Evolutionary conservation across 2,888 invertebrate species (phyloP), one percentile per base, ranked within the genome.

Genomic region (Hyles lineata): DNA sequence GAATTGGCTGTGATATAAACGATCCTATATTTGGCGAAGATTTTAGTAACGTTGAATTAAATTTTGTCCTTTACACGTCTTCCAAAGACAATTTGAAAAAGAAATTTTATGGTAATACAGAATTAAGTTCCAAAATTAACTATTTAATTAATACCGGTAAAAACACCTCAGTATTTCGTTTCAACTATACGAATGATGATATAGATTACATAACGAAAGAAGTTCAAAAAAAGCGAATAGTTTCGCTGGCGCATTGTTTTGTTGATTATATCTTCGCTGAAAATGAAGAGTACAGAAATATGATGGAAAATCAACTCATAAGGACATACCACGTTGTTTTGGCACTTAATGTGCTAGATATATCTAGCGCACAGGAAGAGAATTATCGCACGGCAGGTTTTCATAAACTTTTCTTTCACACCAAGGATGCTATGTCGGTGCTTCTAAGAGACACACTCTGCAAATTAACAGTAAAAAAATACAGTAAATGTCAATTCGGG

Each of bases 1-100:
- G 76, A 32, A 83, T 86, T 73, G 71, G 71, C 59, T 73, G 77
- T 0, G 79, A 78, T 7, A 75, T 75, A 43, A 73, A 78, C 70
- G 77, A 84, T 67, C 77, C 80, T 15, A 81, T 86, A 79, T 86
- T 86, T 23, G 76, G 80, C 21, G 86, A 82, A 32, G 77, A 82
- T 61, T 83, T 80, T 73, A 74, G 74, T n/a, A 74, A 81, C 25
- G 72, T 81, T n/a, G 80, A 83, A 19, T 81, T 81, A 73, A 80
- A 82, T 74, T 79, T 85, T 35, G 75, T 87, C 63, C 76, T 87
- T n/a, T 87, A 85, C 72, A 87, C 86, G 6, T 84, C 85, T 1
- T 79, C 79, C 4, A 82, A 80, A 61, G 80, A 83, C 69, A 74
- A 63, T 25, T 84, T 87, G 58, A 67, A 77, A 52, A 77, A 75